These are phyloP conservation scores for Charanyca ferruginea DNA, from an alignment of 2,888 invertebrate genomes.

Conservation along the genomic window DNA sequence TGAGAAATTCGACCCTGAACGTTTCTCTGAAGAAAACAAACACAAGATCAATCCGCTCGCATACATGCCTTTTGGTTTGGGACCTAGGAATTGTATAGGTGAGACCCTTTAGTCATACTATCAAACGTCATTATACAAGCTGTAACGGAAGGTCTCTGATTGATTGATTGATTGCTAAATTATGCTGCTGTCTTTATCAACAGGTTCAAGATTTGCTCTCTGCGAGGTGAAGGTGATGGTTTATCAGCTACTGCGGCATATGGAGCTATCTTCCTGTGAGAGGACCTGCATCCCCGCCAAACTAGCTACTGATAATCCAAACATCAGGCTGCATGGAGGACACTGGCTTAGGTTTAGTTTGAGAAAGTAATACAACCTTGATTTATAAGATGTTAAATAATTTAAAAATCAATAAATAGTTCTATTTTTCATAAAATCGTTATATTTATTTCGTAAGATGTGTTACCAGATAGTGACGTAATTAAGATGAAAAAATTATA, in stretches of 20 bases:
- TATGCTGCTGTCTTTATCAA: background rate
- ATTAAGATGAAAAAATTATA: background rate
- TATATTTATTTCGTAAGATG: background rate
- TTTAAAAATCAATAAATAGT: background rate
- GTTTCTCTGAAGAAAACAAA: constrained; percentile 91
- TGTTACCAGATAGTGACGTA: too few species aligned
- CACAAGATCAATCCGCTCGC: constrained; percentile 75
- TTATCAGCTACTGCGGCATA: constrained; percentile 78
- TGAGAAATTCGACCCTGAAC: constrained; percentile 90
- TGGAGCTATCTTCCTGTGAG: constrained; percentile 75
- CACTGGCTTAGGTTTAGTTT: constrained; percentile 75
- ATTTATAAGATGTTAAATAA: background rate
- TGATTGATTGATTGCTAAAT: background rate
- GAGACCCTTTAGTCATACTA: constrained; percentile 16
- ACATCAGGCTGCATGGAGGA: constrained; percentile 74
- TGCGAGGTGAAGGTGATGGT: constrained; percentile 82
- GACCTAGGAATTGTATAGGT: constrained; percentile 92
- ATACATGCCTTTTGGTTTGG: constrained; percentile 91
- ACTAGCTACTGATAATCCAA: constrained; percentile 68
- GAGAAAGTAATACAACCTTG: constrained; percentile 36
- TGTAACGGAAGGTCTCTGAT: background rate
- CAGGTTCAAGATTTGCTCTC: constrained; percentile 82
- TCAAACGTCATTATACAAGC: background rate
- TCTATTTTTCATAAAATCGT: background rate
- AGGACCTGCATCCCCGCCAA: constrained; percentile 73